Conservation (phyloP, 1,140 invertebrate genomes). For the Apis florea region DNA sequence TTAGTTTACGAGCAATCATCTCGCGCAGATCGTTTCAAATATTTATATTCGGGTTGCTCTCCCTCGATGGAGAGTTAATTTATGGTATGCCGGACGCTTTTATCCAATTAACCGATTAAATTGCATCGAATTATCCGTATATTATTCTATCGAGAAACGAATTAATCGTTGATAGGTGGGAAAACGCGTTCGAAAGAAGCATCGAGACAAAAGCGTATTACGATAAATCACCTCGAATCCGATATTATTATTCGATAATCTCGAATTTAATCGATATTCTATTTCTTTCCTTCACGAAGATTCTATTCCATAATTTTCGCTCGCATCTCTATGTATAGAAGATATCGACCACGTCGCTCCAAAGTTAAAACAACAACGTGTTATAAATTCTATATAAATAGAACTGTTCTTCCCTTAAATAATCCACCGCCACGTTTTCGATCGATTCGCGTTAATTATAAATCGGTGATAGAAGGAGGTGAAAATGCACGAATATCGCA, state of each 20-base stretch:
- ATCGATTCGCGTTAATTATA: too few species aligned
- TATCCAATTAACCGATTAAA: neutral
- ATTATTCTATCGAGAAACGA: neutral
- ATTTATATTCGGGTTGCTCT: neutral
- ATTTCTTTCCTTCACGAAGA: neutral
- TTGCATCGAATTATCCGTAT: neutral
- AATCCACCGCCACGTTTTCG: neutral
- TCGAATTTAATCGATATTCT: neutral
- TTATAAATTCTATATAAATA: neutral
- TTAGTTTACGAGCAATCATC: conserved; percentile 8
- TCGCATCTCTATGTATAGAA: neutral
- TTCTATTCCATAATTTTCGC: neutral
- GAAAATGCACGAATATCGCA: too few species aligned
- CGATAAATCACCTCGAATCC: neutral
- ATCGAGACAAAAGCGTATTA: neutral
- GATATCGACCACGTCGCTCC: accelerated
- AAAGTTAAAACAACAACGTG: neutral
- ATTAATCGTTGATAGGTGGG: neutral
- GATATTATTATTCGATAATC: neutral
- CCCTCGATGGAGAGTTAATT: neutral
- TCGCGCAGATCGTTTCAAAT: neutral
- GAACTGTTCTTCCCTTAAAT: neutral
- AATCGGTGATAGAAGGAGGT: too few species aligned
- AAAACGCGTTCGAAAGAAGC: neutral
- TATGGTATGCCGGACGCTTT: neutral